Conservation (phyloP, 2,797 vertebrate genomes). For the Spea hammondii region DNA sequence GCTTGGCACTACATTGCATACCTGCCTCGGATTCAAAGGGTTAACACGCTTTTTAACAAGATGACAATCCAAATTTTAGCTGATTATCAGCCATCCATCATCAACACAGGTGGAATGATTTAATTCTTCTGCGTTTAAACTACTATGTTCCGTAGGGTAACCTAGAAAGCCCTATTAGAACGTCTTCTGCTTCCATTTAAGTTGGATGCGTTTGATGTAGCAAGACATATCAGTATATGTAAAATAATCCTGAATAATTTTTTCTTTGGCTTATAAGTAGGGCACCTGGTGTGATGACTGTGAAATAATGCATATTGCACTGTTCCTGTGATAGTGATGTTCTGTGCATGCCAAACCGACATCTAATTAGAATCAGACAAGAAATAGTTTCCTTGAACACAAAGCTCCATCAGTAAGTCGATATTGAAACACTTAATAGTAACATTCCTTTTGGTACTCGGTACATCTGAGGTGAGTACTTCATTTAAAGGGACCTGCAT, state of each 20-base stretch:
- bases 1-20: background rate
- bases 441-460: no score
- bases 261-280: background rate
- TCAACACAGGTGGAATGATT: slow-evolving; percentile 81
- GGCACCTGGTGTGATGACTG: slow-evolving; percentile 5
- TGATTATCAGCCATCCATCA: slow-evolving; percentile 74
- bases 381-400: background rate
- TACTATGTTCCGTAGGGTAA: slow-evolving; percentile 59
- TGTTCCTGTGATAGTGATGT: background rate
- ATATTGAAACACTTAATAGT: background rate
- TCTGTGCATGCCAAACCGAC: background rate
- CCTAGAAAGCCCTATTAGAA: slow-evolving; percentile 43
- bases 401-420: background rate
- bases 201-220: background rate
- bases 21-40: background rate
- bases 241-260: background rate
- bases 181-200: background rate
- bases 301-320: background rate
- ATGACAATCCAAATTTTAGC: slow-evolving; percentile 68
- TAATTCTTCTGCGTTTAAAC: slow-evolving; percentile 65
- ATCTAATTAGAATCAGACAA: background rate
- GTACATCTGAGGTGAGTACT: no score
- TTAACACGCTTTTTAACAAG: slow-evolving; percentile 62
- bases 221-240: slow-evolving; percentile 2
- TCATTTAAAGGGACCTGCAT: no score